Evolutionary conservation across 2,797 vertebrate species (phyloP).

Genomic region (Scolopax rusticola): DNA sequence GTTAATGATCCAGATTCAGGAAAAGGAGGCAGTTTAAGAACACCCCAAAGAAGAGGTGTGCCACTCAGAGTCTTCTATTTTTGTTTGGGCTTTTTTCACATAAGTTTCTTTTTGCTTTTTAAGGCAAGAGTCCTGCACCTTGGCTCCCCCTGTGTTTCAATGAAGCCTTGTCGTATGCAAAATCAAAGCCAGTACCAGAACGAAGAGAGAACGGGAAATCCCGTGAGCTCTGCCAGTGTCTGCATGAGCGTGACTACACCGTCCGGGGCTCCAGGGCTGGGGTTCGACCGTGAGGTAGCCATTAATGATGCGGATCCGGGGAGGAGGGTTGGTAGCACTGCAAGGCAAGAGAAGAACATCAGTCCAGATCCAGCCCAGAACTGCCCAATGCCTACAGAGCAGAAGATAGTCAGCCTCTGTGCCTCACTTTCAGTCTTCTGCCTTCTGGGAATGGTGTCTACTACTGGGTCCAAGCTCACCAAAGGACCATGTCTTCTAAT

Average conservation of each 20-base stretch:
- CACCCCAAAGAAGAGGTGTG: background rate
- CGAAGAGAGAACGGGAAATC: constrained; percentile 9
- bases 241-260: constrained; percentile 51
- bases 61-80: background rate
- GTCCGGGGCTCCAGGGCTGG: constrained; percentile 47
- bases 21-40: constrained; percentile 51
- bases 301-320: constrained; percentile 84
- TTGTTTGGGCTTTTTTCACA: background rate
- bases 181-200: constrained; percentile 39
- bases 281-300: constrained; percentile 84
- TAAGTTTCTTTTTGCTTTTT: background rate
- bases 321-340: constrained; percentile 80
- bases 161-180: constrained; percentile 5
- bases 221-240: constrained; percentile 38
- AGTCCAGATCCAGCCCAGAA: background rate
- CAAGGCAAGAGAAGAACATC: background rate
- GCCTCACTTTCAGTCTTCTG: background rate
- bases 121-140: background rate
- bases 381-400: background rate
- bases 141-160: background rate
- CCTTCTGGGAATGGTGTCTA: background rate
- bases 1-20: constrained; percentile 62
- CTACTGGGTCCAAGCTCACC: background rate
- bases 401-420: background rate
- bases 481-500: background rate